These are phyloP conservation scores for Syrrhaptes paradoxus DNA, from an alignment of 2,113 vertebrate genomes.

Conservation along the genomic window DNA sequence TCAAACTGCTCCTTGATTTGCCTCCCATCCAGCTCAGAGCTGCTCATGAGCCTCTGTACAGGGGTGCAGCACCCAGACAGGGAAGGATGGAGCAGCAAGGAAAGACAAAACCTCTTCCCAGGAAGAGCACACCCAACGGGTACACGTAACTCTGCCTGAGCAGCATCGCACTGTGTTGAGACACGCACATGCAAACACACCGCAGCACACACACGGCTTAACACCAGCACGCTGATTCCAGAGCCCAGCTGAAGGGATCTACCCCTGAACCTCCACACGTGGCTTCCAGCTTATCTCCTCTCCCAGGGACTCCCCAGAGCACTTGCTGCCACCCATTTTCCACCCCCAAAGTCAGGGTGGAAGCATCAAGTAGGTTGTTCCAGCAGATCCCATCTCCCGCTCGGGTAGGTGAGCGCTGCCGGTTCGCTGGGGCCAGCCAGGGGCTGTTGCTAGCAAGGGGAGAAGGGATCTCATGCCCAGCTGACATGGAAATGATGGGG, in stretches of 20 bases:
- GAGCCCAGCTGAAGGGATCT: background rate
- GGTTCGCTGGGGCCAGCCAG: background rate
- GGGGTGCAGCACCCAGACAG: background rate
- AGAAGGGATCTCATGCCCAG: background rate
- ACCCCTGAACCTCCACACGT: fast-evolving
- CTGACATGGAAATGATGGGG: background rate
- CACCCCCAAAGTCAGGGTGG: background rate
- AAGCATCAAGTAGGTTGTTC: background rate
- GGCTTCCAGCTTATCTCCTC: background rate
- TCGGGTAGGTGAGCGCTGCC: fast-evolving
- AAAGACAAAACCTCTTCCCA: background rate
- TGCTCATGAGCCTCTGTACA: background rate
- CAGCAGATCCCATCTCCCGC: background rate
- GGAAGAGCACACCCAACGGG: fast-evolving
- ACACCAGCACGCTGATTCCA: background rate
- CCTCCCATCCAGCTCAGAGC: background rate
- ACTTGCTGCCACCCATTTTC: background rate
- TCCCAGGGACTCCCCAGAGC: background rate
- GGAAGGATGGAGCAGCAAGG: background rate
- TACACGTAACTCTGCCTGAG: background rate
- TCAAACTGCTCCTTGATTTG: background rate
- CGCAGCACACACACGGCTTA: fast-evolving
- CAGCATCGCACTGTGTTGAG: background rate
- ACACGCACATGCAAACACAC: background rate
- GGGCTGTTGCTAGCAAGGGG: background rate